Percentiles rank a stretch among this genome's conserved stretches.
Conservation (phyloP, 2,113 vertebrate species). For the Carollia perspicillata region DNA sequence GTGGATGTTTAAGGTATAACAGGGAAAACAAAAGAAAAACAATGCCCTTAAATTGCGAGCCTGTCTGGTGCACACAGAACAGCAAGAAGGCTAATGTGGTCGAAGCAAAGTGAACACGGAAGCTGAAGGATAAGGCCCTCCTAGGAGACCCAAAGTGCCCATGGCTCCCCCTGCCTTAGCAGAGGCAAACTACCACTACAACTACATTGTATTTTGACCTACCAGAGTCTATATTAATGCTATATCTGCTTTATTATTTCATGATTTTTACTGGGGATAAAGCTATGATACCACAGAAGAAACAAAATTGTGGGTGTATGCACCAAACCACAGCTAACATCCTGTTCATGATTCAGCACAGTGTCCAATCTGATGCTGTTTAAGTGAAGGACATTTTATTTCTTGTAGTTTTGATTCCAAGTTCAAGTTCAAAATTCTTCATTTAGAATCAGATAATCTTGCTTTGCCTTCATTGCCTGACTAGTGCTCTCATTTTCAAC, state of each 20-base stretch:
- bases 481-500: background rate
- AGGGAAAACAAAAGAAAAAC: background rate
- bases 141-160: fast-evolving
- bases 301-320: background rate
- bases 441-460: background rate
- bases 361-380: background rate
- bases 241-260: background rate
- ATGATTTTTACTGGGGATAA: background rate
- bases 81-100: background rate
- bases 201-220: background rate
- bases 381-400: background rate
- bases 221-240: background rate
- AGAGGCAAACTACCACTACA: background rate
- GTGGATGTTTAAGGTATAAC: background rate
- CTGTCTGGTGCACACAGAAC: background rate
- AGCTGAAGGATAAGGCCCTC: fast-evolving
- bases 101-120: background rate
- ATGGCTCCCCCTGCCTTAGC: fast-evolving
- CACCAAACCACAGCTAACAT: background rate
- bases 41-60: background rate
- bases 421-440: background rate
- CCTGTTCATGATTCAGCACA: background rate
- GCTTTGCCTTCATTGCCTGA: background rate
- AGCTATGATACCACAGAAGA: background rate
- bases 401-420: background rate